phyloP scores from a whole-genome alignment of 2,888 invertebrate species.

The Catotricha subobsoleta region DNA sequence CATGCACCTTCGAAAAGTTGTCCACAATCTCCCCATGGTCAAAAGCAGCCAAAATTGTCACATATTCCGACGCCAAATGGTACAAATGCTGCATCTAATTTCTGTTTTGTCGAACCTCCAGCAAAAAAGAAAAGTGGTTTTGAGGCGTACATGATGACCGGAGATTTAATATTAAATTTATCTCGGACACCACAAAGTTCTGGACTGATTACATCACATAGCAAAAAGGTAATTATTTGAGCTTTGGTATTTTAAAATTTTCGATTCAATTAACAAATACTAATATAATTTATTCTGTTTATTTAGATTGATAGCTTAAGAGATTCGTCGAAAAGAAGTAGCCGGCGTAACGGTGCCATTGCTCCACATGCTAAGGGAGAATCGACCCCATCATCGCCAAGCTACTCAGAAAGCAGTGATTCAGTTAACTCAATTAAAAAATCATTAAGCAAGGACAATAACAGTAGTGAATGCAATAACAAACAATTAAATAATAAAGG shows the following conservation, averaged over 20 bases:
- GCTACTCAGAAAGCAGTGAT: constrained; percentile 23
- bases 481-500: constrained; percentile 1
- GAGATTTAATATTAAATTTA: constrained; percentile 85
- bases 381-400: constrained; percentile 29
- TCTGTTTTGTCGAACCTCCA: constrained; percentile 18
- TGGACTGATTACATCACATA: constrained; percentile 36
- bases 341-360: constrained; percentile 22
- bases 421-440: constrained; percentile 17
- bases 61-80: constrained; percentile 25
- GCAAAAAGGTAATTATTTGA: constrained; percentile 23
- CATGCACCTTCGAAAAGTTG: constrained; percentile 18
- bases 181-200: constrained; percentile 59
- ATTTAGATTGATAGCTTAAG: constrained; percentile 27
- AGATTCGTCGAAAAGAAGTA: constrained; percentile 20
- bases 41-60: constrained; percentile 22
- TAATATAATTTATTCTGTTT: neutral
- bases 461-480: no score
- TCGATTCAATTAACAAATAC: neutral
- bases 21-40: constrained; percentile 26
- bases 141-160: constrained; percentile 96
- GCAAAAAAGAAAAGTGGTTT: constrained; percentile 37
- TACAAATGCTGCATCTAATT: constrained; percentile 15
- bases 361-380: constrained; percentile 30
- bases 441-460: neutral
- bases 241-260: neutral